Conservation (phyloP, 92 coral and sea anemone species). For the Umimayanthus chanpuru region DNA sequence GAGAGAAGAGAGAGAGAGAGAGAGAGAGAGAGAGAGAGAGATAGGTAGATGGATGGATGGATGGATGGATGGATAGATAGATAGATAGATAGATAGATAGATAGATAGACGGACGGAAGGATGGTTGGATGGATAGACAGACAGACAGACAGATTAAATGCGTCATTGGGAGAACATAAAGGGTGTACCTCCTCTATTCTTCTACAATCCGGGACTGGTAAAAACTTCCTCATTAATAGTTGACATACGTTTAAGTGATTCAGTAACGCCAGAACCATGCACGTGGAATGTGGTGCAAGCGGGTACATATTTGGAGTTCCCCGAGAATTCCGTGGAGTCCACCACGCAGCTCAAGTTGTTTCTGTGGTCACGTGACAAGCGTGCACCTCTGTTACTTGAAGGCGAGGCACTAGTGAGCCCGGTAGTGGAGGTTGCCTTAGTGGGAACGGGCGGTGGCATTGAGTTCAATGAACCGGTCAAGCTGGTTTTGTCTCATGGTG, state of each 20-base stretch:
- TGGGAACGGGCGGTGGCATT: background rate
- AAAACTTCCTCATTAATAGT: background rate
- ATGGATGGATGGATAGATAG: too few relatives aligned
- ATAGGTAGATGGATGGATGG: too few relatives aligned
- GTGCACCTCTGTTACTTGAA: slow-evolving; percentile 16
- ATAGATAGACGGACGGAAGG: too few relatives aligned
- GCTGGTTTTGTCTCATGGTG: slow-evolving; percentile 34
- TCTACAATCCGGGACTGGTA: too few relatives aligned
- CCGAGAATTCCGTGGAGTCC: slow-evolving; percentile 13
- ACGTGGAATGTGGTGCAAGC: slow-evolving; percentile 15
- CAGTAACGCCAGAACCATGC: slow-evolving; percentile 1
- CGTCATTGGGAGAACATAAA: too few relatives aligned
- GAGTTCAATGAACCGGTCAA: slow-evolving; percentile 7
- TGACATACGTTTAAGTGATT: background rate
- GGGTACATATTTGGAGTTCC: slow-evolving; percentile 12
- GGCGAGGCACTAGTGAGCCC: slow-evolving; percentile 26
- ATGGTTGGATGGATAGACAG: too few relatives aligned
- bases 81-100: too few relatives aligned
- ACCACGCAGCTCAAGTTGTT: background rate
- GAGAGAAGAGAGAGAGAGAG: too few relatives aligned
- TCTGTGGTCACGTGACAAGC: slow-evolving; percentile 28
- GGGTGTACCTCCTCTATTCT: too few relatives aligned
- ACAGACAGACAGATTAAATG: too few relatives aligned
- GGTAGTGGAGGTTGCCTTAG: slow-evolving; percentile 2
- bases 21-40: too few relatives aligned